Percentiles rank a stretch among this genome's conserved stretches.
phyloP scores from a whole-genome alignment of 2,113 vertebrate species.

The Pollimyrus isidori region DNA sequence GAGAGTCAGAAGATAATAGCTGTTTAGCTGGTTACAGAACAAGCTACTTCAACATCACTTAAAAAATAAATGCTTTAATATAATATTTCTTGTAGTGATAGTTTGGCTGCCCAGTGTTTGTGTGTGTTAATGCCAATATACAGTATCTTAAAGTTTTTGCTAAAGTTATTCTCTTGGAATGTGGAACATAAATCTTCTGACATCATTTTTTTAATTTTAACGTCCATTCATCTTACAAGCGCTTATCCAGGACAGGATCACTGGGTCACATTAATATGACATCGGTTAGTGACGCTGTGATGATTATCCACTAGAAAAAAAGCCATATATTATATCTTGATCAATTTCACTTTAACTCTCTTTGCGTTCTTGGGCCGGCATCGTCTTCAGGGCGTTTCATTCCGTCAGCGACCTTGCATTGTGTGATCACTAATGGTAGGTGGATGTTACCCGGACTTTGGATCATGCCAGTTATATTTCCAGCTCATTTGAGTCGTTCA shows the following conservation, averaged over 20 bases:
- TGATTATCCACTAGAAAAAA: not conserved
- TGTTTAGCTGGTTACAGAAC: not conserved
- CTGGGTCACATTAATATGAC: not conserved
- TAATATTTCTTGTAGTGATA: not conserved
- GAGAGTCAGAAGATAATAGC: not conserved
- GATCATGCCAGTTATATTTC: too few species aligned
- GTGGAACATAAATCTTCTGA: not conserved
- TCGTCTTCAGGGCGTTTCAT: not conserved
- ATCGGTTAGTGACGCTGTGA: not conserved
- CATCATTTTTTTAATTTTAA: not conserved
- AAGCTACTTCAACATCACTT: not conserved
- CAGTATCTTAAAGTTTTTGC: not conserved
- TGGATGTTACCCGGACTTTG: too few species aligned
- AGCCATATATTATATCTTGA: not conserved
- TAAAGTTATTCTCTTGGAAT: not conserved
- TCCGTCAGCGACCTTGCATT: too few species aligned
- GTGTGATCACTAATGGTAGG: too few species aligned
- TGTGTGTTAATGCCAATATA: not conserved
- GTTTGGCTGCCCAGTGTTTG: not conserved
- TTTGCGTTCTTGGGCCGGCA: not conserved
- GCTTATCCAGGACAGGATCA: not conserved
- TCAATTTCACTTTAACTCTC: not conserved
- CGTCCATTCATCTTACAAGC: not conserved
- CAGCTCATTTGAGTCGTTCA: not conserved
- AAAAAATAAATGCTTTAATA: not conserved